A percentile compares a stretch with the other conserved stretches of the same genome.
phyloP scores from a whole-genome alignment of 1,140 invertebrate species.

The Lepidurus packardi region DNA sequence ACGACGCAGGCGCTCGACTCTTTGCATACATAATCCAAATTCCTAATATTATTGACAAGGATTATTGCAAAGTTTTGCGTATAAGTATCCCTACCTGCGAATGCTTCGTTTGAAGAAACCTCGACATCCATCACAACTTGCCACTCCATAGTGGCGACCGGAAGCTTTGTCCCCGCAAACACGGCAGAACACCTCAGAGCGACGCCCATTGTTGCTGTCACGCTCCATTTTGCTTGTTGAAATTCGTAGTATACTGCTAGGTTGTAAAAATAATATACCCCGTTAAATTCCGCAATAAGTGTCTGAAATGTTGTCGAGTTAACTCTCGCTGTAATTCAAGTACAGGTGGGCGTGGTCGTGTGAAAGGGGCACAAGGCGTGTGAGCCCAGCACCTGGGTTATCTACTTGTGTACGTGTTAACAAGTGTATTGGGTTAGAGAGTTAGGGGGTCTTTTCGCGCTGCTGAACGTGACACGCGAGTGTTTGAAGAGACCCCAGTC shows the following conservation, averaged over 20 bases:
- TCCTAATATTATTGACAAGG: slow-evolving; percentile 50
- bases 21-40: slow-evolving; percentile 88
- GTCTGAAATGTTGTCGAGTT: too few relatives aligned
- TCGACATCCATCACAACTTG: slow-evolving; percentile 80
- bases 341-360: not conserved
- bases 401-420: not conserved
- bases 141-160: slow-evolving; percentile 87
- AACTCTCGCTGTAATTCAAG: not conserved
- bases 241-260: not conserved
- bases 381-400: slow-evolving; percentile 1
- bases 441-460: not conserved
- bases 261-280: not conserved
- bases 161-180: slow-evolving; percentile 89
- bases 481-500: slow-evolving; percentile 10
- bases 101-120: slow-evolving; percentile 91
- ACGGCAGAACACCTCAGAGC: slow-evolving; percentile 51
- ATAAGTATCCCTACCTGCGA: slow-evolving; percentile 66
- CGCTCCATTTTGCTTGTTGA: not conserved
- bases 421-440: slow-evolving; percentile 19
- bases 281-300: too few relatives aligned
- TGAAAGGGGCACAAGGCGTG: slow-evolving; percentile 10
- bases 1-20: slow-evolving; percentile 81
- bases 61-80: slow-evolving; percentile 25
- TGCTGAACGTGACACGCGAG: not conserved
- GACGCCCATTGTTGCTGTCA: slow-evolving; percentile 12